phyloP scores from a whole-genome alignment of 2,888 invertebrate species.

The Argynnis bischoffii region DNA sequence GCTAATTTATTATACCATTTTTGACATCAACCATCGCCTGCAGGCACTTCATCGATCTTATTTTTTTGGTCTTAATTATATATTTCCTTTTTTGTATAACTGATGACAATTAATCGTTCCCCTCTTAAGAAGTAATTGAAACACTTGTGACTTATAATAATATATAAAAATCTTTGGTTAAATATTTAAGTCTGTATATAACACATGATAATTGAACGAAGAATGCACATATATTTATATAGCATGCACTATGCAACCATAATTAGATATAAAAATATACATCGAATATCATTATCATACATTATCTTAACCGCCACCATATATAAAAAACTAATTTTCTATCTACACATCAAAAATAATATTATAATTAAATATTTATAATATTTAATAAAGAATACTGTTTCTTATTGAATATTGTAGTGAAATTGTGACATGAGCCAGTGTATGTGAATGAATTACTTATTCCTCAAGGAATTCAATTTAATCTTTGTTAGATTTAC shows the following conservation, averaged over 20 bases:
- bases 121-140: constrained; percentile 3
- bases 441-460: too few relatives aligned
- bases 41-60: too few relatives aligned
- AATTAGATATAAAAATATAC: constrained; percentile 42
- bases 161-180: constrained; percentile 42
- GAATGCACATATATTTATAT: constrained; percentile 17
- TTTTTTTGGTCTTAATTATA: too few relatives aligned
- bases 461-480: too few relatives aligned
- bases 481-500: too few relatives aligned
- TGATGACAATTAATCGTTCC: neutral
- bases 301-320: constrained; percentile 39
- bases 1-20: too few relatives aligned
- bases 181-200: constrained; percentile 34
- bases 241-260: constrained; percentile 20
- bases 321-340: constrained; percentile 26
- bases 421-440: constrained; percentile 4
- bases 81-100: too few relatives aligned
- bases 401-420: neutral
- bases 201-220: constrained; percentile 36
- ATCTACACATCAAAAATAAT: constrained; percentile 14
- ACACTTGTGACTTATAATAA: constrained; percentile 12
- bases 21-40: too few relatives aligned
- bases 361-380: constrained; percentile 18
- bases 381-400: constrained; percentile 13
- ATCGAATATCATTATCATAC: constrained; percentile 34